Conservation (phyloP, 2,888 invertebrate genomes). For the Hedychridium roseum region DNA sequence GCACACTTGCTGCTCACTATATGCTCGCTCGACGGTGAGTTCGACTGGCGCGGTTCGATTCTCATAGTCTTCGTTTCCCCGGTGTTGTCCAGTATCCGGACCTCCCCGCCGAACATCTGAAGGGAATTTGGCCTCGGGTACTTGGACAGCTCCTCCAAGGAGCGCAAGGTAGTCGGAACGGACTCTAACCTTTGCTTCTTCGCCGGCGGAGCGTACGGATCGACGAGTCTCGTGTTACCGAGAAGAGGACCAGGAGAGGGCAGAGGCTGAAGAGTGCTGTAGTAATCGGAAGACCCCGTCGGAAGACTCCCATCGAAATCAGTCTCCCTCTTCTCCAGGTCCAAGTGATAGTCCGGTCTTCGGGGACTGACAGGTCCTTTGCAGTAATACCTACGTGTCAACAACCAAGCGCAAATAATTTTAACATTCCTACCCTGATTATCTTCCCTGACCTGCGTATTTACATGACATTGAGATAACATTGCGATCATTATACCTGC, state of each 20-base stretch:
- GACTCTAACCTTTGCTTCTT: constrained; percentile 67
- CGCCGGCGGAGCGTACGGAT: constrained; percentile 68
- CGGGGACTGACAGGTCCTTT: constrained; percentile 68
- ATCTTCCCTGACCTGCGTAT: too few species aligned
- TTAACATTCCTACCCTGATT: too few species aligned
- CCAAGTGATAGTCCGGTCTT: constrained; percentile 46
- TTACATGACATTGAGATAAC: too few species aligned
- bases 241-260: constrained; percentile 85
- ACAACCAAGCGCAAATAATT: too few species aligned
- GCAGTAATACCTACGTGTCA: constrained; percentile 80
- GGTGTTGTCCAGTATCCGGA: constrained; percentile 75
- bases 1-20: constrained; percentile 37
- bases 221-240: constrained; percentile 83
- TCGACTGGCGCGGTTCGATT: constrained; percentile 69
- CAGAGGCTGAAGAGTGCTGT: constrained; percentile 65
- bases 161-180: constrained; percentile 65
- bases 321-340: constrained; percentile 45
- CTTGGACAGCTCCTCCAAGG: constrained; percentile 69
- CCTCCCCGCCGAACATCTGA: constrained; percentile 82
- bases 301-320: constrained; percentile 49
- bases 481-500: too few species aligned
- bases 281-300: constrained; percentile 50
- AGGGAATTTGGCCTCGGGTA: constrained; percentile 68
- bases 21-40: constrained; percentile 65
- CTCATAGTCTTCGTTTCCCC: constrained; percentile 75